Evolutionary conservation across 2,113 vertebrate genomes (phyloP), one percentile per base, ranked within the genome.

Genomic region (Nesogale talazaci): DNA sequence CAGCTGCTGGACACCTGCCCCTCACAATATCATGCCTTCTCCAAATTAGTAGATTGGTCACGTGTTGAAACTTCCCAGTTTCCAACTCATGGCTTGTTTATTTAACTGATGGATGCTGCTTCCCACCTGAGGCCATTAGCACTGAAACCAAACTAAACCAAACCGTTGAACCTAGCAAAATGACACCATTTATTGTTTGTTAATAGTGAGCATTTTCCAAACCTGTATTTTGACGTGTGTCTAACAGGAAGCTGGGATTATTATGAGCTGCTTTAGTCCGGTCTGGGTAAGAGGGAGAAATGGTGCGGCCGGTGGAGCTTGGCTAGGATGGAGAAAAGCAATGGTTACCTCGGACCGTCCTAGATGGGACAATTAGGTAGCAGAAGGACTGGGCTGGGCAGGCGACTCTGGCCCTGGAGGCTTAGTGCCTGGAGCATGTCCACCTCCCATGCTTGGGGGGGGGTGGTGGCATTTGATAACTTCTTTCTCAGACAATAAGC

Each of bases 71-170:
- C 96, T 96, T 97, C 81, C 93, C 95, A 52, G 95, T 94, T 91
- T 94, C 84, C 42, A 93, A 95, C 94, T 97, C 94, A 96, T 95
- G 94, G 96, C 94, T 97, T 97, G 94, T 96, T 97, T 96, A 97
- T 97, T 97, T 96, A 97, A 97, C 96, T 96, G 96, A 97, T 96
- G 94, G 96, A 96, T 97, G 93, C 96, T 96, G 95, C 93, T 97
- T 96, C 95, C 96, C 91, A 96, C 94, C 95, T 94, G 94, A 96
- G 93, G 87, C 96, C 89, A 95, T 97, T 96, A 96, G 94, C 96
- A 96, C 96, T 97, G 96, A 97, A 96, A 96, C 94, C 94, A 96
- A 96, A 96, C 94, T 94, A 97, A 97, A 96, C 94, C 96, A 96
- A 97, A 97, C 96, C 96, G 95, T 96, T 96, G 94, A 96, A 95